Base-by-base conservation (phyloP, 2,113 vertebrate species). In the Picathartes gymnocephalus region DNA sequence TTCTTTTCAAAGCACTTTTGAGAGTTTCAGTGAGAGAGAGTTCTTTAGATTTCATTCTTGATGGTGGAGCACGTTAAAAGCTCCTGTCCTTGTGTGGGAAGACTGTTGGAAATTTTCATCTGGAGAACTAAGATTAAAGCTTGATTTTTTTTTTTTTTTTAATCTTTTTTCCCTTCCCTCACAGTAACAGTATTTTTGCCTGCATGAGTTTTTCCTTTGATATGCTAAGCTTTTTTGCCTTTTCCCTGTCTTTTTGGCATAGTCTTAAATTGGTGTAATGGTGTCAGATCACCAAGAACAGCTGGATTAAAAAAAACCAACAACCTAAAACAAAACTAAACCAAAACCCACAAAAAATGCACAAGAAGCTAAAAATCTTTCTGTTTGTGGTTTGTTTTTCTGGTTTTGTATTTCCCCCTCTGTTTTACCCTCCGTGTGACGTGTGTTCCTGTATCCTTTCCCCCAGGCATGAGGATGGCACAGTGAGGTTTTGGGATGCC, bases 401-500 rank as follows among this genome's bases (percentile, higher is more conserved):
- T 56, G 27, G 6, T 27, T 81, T 9, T 64, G 23, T 21, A n/a
- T 74, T 57, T 56, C 20, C 25, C 31, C 11, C 5, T 48, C 33
- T 82, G 12, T 80, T 92, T 57, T 62, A 13, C 57, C 18, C 11
- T 50, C 53, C 4, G 5, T 21, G 17, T 60, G 86, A 89, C 16
- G 5, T 50, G 37, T 92, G 58, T 37, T 71, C 61, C 40, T 42
- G 17, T 78, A 24, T 80, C 33, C 17, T 27, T 60, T 10, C 30
- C 51, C 23, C 39, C 71, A 99, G 99, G 82, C 99, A 99, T 1
- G 99, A 99, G 88, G 99, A 99, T 3, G 99, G 99, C 66, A 99
- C 99, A 0, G 99, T 99, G 56, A 97, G 99, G 15, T 99, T 99
- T 97, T 99, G 99, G 99, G 99, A 99, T 9, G 99, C 99, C 5